Evolutionary conservation across 2,888 invertebrate genomes (phyloP).

Genomic region (Lordiphosa andalusiaca): DNA sequence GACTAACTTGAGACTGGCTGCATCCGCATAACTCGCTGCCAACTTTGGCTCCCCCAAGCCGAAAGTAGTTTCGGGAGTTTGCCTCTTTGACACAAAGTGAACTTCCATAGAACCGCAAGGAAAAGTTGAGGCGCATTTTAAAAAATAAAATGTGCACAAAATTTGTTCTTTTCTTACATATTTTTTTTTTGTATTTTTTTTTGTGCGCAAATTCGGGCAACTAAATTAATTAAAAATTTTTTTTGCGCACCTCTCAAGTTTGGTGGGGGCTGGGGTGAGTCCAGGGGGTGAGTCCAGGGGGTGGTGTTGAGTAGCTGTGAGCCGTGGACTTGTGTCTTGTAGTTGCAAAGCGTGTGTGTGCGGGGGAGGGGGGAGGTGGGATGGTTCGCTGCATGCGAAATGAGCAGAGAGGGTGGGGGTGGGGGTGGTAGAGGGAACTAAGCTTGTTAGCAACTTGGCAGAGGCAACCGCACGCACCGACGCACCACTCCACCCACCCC

Average conservation of each 20-base stretch:
- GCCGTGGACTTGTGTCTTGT: constrained; percentile 11
- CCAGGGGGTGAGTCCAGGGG: not conserved
- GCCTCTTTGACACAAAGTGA: too few relatives aligned
- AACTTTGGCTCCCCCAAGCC: too few relatives aligned
- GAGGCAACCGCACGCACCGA: constrained; percentile 47
- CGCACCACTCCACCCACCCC: constrained; percentile 10
- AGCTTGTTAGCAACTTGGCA: constrained; percentile 70
- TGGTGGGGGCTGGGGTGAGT: not conserved
- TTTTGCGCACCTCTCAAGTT: constrained; percentile 19
- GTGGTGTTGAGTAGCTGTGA: constrained; percentile 5
- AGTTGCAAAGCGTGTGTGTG: constrained; percentile 9
- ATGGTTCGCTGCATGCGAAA: constrained; percentile 16
- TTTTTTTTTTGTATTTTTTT: too few relatives aligned
- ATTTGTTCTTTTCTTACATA: constrained; percentile 1
- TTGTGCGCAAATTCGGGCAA: constrained; percentile 41
- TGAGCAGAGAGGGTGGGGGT: constrained; percentile 42
- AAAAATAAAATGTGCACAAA: constrained; percentile 7
- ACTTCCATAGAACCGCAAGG: too few relatives aligned
- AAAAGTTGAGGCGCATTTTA: constrained; percentile 9
- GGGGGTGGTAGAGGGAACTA: constrained; percentile 37
- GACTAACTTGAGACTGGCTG: too few relatives aligned
- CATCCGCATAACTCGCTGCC: too few relatives aligned
- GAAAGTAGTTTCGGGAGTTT: too few relatives aligned
- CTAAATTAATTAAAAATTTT: constrained; percentile 63
- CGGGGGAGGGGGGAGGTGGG: too few relatives aligned